Evolutionary conservation across 2,888 invertebrate genomes (phyloP), one percentile per base, ranked within the genome.

Genomic region (Heliconius cydno): DNA sequence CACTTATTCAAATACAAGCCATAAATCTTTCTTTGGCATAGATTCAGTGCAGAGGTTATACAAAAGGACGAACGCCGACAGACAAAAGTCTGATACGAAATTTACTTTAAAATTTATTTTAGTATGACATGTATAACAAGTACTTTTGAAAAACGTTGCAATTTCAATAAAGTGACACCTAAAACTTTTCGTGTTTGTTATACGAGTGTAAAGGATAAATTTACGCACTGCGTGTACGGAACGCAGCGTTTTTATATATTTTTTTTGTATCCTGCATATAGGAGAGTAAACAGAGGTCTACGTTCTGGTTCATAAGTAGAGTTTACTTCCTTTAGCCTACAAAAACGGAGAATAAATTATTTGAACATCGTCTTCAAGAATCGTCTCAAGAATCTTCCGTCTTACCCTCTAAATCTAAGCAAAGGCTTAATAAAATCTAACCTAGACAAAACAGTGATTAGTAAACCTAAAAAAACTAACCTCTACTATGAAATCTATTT

Each of bases 91-190:
- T 79, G 81, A 76, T 78, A 15, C 68, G 38, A 73, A 46, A 73
- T 79, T 79, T 82, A 82, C 81, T 83, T 82, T 81, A 79, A 38
- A 70, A 41, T 70, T 68, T 81, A 82, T 84, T 83, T 81, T 77
- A 81, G 80, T 83, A 68, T 78, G 78, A 82, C 77, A 81, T 28
- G 28, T 65, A 28, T 60, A 60, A 60, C 60, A 60, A 60, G 60
- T 60, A 9, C 84, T 79, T 80, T 83, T 81, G 85, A 84, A 85
- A 84, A 84, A 85, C 83, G 83, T 80, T 66, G 83, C 85, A 83
- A 83, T 84, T 82, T 82, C 83, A 79, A 82, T 85, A 85, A 86
- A 84, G 83, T 83, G 85, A 85, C 84, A 82, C 82, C 82, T 75
- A 79, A 83, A 85, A 84, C 80, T 84, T 84, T 83, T 82, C 80